Conservation (phyloP, 2,888 invertebrate species). For the Unio pictorum region DNA sequence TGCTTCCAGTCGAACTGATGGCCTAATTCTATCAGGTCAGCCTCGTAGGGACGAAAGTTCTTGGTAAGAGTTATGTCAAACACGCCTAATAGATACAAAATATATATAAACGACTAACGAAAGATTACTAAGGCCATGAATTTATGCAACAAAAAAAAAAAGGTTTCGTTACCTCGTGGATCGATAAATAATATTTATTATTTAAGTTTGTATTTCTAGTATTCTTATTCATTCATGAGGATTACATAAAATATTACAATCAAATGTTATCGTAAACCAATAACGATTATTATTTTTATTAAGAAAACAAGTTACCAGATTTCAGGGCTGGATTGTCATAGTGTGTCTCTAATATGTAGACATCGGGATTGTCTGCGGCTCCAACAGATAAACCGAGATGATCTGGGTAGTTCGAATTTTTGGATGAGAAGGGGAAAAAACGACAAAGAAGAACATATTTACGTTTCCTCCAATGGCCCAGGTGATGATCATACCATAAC, state of each 20-base stretch:
- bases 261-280: no score
- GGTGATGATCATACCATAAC: conserved; percentile 16
- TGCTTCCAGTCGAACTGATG: conserved; percentile 81
- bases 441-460: not conserved
- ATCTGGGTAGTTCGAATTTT: conserved; percentile 33
- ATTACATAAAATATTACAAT: no score
- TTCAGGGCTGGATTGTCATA: conserved; percentile 83
- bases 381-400: conserved; percentile 86
- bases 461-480: conserved; percentile 41
- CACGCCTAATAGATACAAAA: conserved; percentile 70
- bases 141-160: no score
- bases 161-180: no score
- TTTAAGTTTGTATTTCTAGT: no score
- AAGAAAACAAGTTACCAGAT: conserved; percentile 9
- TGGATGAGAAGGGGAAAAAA: not conserved
- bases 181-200: no score
- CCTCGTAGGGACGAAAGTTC: conserved; percentile 83
- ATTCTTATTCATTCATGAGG: no score
- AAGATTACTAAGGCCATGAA: no score
- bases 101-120: no score
- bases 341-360: conserved; percentile 92
- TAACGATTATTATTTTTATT: no score
- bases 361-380: conserved; percentile 79
- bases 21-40: conserved; percentile 78
- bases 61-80: conserved; percentile 81